Base-by-base conservation (phyloP, 2,888 invertebrate genomes). In the Plutella xylostella region DNA sequence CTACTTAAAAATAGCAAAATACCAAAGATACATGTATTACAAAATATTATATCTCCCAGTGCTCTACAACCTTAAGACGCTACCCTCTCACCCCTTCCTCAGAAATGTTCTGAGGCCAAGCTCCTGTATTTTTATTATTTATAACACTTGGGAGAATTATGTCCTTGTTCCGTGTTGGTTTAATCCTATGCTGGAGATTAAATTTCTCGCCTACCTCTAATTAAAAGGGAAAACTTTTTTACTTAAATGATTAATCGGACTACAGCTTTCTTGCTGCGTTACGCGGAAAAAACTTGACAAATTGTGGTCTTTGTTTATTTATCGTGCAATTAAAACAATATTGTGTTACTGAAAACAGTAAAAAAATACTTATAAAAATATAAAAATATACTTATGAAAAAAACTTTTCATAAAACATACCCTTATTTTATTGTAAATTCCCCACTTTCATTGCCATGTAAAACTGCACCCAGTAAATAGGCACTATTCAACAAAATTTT, bases 111-210 rank as follows among this genome's bases (percentile, higher is more conserved):
- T 18, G 18, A 28, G 21, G 39, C 21, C 30, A 30, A 22, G 25
- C 39, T 18, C 41, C 42, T 34, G 70, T 72, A 72, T 74, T 72
- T 72, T 76, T 69, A 72, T 74, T 76, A 78, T 79, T 80, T 79
- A 75, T 79, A 76, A 75, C 68, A 75, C 72, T 69, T 62, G 43
- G 69, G 78, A 82, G 80, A 83, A 80, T 78, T 84, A 82, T 83
- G 82, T 82, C 84, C 75, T 78, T 80, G 75, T 68, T 62, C 72
- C 63, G 65, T 74, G 65, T 65, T 71, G 39, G 12, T 71, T 64
- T 82, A 82, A 83, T 83, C 82, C 79, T 58, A 55, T 55, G 58
- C 68, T 62, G 61, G 60, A 70, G 77, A 79, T 78, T 77, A 80
- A 76, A 75, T 71, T 70, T 67, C 70, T 73, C 65, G 57, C 61